Base-by-base conservation (phyloP, 1,140 invertebrate species). In the Papilio helenus region DNA sequence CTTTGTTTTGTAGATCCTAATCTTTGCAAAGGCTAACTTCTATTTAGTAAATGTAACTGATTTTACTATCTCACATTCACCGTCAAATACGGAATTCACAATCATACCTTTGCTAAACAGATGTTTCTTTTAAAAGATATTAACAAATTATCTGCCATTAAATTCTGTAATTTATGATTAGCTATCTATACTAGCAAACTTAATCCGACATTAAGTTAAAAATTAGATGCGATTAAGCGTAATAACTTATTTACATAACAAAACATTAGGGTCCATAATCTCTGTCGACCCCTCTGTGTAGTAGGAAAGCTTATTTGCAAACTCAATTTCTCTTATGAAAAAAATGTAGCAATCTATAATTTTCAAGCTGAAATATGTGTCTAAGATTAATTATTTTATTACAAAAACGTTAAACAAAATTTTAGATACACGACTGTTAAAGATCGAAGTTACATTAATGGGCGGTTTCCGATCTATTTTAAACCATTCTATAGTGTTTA, bases 11-110 rank as follows among this genome's bases (percentile, higher is more conserved):
- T 23, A 18, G 7, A 72, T n/a, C 20, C 71, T 72, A 72, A 42
- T 72, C 39, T 72, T 72, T 9, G n/a, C 39, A 44, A 72, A 44
- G 71, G 71, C 71, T 72, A 72, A 44, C 71, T 44, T n/a, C 9
- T 44, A 74, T 74, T 74, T 46, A 26, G 39, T 1, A 42, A 18
- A 74, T 74, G 20, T 74, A 51, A 29, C 23, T 74, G 20, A 49
- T 74, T 23, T 7, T 74, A 74, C 49, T 29, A 74, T 74, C n/a
- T 72, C 20, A 39, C 20, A 23, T 18, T 65, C 16, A 29, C 10
- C 26, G 34, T 65, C 23, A 29, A 26, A 26, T 3, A 1, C 8
- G 20, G 58, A 26, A 61, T 10, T 26, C 2, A 26, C 34, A 39
- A 8, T 4, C 34, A 39, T 34, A 39, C 34, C 34, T 39, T 39